Base-by-base conservation (phyloP, 2,797 vertebrate species). In the Etheostoma nigrum region DNA sequence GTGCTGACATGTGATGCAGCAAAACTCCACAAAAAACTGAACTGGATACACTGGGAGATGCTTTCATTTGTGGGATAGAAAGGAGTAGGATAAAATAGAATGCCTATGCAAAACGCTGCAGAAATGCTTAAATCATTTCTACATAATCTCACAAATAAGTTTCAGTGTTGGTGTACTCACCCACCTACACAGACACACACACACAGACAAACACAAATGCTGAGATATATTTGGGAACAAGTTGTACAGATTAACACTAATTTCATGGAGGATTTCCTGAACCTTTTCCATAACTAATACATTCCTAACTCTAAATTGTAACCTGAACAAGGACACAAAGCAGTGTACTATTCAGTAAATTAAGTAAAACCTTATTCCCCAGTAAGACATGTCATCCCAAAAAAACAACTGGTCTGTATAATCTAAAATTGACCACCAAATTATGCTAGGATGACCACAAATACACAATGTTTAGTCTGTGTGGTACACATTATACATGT, bases 1-100 rank as follows among this genome's bases (percentile, higher is more conserved):
- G 47, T 27, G 78, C 55, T 62, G 72, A 78, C 51, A 51, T 12
- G 9, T 33, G 64, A 81, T 30, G 74, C 76, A 51, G 61, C 15
- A 45, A 67, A 36, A 69, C 30, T 55, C 30, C 8, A 33, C 36
- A 12, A 45, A n/a, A 61, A 27, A 21, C 61, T 78, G 58, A 13
- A 27, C 3, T 49, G 58, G 15, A 54, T 63, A 16, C n/a, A 75
- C 58, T 9, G 30, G 9, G 15, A 25, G 30, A 76, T 55, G 67
- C 53, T 71, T 55, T 71, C 53, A 64, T 13, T 19, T 12, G 14
- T 19, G 11, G 14, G 23, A 25, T 47, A 4, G 27, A 70, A 66
- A 49, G 42, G 15, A 59, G n/a, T 27, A 2, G 18, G 19, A 18
- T 47, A 9, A 30, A 40, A 18, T 6, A 10, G 5, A 60, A 70